phyloP scores from a whole-genome alignment of 1,140 invertebrate species.

The Aphaenogaster rudis region DNA sequence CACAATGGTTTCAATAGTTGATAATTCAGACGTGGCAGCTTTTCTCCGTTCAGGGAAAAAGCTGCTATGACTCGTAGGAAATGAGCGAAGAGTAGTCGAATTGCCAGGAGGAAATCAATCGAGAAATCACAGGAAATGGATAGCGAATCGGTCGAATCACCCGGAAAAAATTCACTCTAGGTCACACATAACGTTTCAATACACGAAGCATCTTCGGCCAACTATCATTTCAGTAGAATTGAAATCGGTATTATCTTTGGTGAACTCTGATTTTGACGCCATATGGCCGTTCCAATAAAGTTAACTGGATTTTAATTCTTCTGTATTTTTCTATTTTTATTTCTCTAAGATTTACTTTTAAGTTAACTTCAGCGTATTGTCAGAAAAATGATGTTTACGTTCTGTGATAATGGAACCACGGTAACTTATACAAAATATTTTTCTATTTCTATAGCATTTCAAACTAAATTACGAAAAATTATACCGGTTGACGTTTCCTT shows the following conservation, averaged over 20 bases:
- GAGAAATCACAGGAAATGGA: conserved; percentile 50
- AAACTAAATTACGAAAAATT: conserved; percentile 6
- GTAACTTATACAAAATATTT: background rate
- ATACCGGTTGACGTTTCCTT: background rate
- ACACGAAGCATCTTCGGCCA: background rate
- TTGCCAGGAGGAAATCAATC: conserved; percentile 52
- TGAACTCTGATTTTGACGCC: background rate
- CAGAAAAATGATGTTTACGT: background rate
- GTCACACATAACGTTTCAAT: conserved; percentile 30
- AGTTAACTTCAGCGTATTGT: background rate
- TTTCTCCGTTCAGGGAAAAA: conserved; percentile 36
- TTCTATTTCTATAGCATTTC: background rate
- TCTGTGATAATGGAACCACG: background rate
- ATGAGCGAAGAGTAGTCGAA: conserved; percentile 39
- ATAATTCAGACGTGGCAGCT: conserved; percentile 1
- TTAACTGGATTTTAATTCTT: background rate
- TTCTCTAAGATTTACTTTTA: background rate
- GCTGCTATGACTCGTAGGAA: conserved; percentile 32
- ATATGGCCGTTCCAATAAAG: conserved; percentile 1
- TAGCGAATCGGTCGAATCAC: conserved; percentile 16
- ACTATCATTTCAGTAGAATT: conserved; percentile 11
- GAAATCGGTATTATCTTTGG: conserved; percentile 2
- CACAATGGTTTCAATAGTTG: conserved; percentile 1
- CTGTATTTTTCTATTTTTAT: background rate
- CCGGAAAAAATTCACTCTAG: conserved; percentile 40